Evolutionary conservation across 2,113 vertebrate genomes (phyloP).

Genomic region (Recurvirostra avosetta): DNA sequence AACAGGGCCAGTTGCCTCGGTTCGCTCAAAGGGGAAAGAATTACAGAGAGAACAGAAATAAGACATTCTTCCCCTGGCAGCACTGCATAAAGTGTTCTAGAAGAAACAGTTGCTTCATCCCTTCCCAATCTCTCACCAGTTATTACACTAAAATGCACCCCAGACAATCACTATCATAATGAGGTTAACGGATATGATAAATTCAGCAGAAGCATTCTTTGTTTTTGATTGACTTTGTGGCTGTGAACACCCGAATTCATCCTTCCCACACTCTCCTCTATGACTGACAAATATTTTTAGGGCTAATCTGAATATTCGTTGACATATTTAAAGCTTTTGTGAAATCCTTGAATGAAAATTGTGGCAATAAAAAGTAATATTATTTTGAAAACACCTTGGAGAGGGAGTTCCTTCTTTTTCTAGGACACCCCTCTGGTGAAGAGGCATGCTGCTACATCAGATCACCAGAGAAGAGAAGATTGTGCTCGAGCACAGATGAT

Average conservation of each 20-base stretch:
- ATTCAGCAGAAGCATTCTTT: constrained; percentile 40
- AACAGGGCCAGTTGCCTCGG: background rate
- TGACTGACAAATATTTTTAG: constrained; percentile 5
- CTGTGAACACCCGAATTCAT: constrained; percentile 17
- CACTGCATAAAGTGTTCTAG: constrained; percentile 30
- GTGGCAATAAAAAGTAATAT: constrained; percentile 33
- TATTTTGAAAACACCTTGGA: constrained; percentile 43
- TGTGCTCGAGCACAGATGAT: background rate
- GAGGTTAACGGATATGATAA: constrained; percentile 62
- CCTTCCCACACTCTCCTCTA: background rate
- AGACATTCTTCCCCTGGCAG: constrained; percentile 24
- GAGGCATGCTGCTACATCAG: constrained; percentile 51
- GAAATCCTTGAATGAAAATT: constrained; percentile 18
- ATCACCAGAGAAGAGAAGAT: constrained; percentile 52
- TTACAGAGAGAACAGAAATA: constrained; percentile 50
- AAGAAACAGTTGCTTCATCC: constrained; percentile 51
- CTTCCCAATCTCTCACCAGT: constrained; percentile 45
- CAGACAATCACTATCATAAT: constrained; percentile 64
- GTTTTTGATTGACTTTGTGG: constrained; percentile 50
- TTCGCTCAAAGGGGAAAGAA: constrained; percentile 7
- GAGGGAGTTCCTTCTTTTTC: constrained; percentile 58
- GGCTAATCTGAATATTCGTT: background rate
- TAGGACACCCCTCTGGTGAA: constrained; percentile 63
- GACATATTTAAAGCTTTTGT: constrained; percentile 9
- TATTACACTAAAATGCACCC: constrained; percentile 60